Evolutionary conservation across 2,797 vertebrate species (phyloP).

Genomic region (Argyrosomus regius): DNA sequence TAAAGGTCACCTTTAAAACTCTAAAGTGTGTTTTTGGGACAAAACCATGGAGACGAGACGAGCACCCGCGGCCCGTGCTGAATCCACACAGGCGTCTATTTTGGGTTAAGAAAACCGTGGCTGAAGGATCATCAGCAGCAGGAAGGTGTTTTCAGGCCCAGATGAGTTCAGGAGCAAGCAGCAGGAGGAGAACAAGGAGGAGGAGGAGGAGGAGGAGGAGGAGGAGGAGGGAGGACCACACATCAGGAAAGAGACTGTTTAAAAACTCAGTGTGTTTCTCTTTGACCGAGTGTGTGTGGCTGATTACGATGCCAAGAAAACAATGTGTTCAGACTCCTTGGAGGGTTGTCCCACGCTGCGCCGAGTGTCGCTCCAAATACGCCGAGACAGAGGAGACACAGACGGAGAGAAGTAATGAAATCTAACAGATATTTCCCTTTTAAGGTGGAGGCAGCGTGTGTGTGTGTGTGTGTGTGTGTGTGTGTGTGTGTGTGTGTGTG

Average conservation of each 20-base stretch:
- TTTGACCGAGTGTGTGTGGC: constrained; percentile 42
- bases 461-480: constrained; percentile 34
- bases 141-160: constrained; percentile 42
- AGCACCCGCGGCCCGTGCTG: background rate
- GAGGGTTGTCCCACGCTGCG: constrained; percentile 59
- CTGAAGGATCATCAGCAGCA: constrained; percentile 21
- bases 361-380: constrained; percentile 52
- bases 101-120: constrained; percentile 43
- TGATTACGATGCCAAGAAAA: constrained; percentile 76
- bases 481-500: constrained; percentile 17
- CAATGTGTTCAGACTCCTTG: constrained; percentile 72
- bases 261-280: constrained; percentile 60
- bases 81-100: constrained; percentile 38
- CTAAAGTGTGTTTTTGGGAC: constrained; percentile 26
- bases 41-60: constrained; percentile 37
- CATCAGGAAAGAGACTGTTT: constrained; percentile 71
- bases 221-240: constrained; percentile 68
- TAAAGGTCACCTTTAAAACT: constrained; percentile 11
- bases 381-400: constrained; percentile 37
- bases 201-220: constrained; percentile 1
- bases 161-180: constrained; percentile 55
- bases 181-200: background rate
- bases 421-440: constrained; percentile 74
- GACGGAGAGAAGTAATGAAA: constrained; percentile 56
- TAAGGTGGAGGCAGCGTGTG: constrained; percentile 63